Conservation (phyloP, 1,140 invertebrate genomes). For the Ephestia elutella region DNA sequence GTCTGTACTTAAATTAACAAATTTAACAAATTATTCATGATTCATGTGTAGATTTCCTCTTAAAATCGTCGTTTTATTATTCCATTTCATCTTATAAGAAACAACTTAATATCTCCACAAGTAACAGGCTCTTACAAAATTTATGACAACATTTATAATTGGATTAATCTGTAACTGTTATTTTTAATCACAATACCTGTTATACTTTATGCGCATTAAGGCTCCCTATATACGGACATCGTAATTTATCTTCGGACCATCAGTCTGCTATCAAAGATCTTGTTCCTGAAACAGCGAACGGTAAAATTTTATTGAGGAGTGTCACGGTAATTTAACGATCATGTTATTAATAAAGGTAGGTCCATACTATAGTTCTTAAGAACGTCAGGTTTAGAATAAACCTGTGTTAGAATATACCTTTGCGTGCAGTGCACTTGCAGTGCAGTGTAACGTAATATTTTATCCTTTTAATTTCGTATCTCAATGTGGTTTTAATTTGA, state of each 20-base stretch:
- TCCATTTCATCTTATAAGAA: too few species aligned
- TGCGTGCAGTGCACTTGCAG: too few species aligned
- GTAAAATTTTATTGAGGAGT: conserved; percentile 57
- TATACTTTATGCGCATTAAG: not conserved
- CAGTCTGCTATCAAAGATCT: conserved; percentile 20
- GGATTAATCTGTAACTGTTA: not conserved
- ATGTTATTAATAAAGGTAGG: not conserved
- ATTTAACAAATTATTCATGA: too few species aligned
- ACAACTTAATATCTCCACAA: not conserved
- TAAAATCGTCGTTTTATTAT: too few species aligned
- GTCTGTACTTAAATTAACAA: too few species aligned
- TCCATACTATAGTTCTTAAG: not conserved
- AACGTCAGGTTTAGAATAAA: not conserved
- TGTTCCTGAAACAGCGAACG: conserved; percentile 32
- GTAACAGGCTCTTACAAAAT: not conserved
- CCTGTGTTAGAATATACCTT: too few species aligned
- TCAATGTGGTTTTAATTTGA: too few species aligned
- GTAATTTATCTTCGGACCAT: not conserved
- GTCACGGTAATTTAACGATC: conserved; percentile 41
- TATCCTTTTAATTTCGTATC: too few species aligned
- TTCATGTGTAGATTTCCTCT: too few species aligned
- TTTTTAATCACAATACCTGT: not conserved
- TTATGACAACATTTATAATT: conserved; percentile 4
- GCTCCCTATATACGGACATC: not conserved
- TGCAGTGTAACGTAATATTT: too few species aligned